A percentile compares a stretch with the other conserved stretches of the same genome.
Evolutionary conservation across 1,140 invertebrate species (phyloP).

Genomic region (Neotoxoptera formosana): DNA sequence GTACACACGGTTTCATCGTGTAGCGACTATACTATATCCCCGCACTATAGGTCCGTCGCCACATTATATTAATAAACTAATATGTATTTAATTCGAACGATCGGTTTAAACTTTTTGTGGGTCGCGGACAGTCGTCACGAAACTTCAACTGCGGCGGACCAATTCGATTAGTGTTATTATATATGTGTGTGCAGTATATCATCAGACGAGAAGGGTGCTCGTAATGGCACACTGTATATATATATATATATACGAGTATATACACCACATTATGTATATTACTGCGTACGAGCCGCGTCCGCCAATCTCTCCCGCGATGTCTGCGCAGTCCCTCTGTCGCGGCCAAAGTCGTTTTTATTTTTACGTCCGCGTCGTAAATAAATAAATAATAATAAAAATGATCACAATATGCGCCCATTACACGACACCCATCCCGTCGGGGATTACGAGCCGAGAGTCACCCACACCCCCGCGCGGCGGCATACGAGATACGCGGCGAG

Average conservation of each 20-base stretch:
- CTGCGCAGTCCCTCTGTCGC: background rate
- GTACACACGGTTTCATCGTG: background rate
- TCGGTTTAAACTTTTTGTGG: background rate
- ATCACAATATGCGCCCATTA: background rate
- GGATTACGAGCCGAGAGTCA: background rate
- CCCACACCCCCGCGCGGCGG: too few relatives aligned
- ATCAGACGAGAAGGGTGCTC: background rate
- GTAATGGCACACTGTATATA: background rate
- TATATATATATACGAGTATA: too few relatives aligned
- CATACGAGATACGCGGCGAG: background rate
- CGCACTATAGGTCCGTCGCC: background rate
- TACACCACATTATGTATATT: background rate
- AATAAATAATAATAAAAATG: slow-evolving; percentile 14
- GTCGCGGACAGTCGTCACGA: background rate
- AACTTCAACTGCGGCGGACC: background rate
- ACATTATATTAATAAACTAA: background rate
- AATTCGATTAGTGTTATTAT: background rate
- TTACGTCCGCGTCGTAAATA: slow-evolving; percentile 10
- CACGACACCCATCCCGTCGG: background rate
- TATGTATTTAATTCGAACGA: background rate
- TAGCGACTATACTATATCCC: background rate
- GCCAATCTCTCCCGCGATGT: background rate
- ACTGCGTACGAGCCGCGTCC: background rate
- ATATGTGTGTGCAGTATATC: background rate
- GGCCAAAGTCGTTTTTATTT: slow-evolving; percentile 22